phyloP scores from a whole-genome alignment of 2,797 vertebrate species.

The Clarias platycephalus region DNA sequence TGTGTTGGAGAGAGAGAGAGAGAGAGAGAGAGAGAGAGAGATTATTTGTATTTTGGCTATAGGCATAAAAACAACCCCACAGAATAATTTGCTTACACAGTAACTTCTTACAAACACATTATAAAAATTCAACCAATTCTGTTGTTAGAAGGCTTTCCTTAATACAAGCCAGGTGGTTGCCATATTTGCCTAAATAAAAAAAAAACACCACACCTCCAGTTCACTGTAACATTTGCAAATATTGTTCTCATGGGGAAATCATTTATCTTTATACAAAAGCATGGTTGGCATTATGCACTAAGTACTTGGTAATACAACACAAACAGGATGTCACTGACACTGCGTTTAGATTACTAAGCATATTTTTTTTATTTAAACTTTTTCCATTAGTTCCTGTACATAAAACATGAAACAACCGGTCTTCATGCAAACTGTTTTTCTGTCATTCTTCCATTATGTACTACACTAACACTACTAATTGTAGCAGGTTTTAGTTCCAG shows the following conservation, averaged over 20 bases:
- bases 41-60: background rate
- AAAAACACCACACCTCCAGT: background rate
- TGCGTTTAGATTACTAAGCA: background rate
- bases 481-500: background rate
- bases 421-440: background rate
- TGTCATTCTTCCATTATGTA: background rate
- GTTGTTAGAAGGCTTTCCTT: background rate
- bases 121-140: background rate
- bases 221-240: background rate
- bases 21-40: no score
- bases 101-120: background rate
- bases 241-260: background rate
- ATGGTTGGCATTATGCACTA: background rate
- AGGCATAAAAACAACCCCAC: no score
- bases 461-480: background rate
- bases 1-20: no score
- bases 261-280: background rate
- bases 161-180: background rate
- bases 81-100: background rate
- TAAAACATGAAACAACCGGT: background rate
- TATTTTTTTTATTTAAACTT: no score
- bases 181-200: background rate
- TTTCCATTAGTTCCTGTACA: background rate
- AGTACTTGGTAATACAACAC: background rate
- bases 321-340: background rate